Evolutionary conservation across 2,113 vertebrate genomes (phyloP).

Genomic region (Struthidea cinerea): DNA sequence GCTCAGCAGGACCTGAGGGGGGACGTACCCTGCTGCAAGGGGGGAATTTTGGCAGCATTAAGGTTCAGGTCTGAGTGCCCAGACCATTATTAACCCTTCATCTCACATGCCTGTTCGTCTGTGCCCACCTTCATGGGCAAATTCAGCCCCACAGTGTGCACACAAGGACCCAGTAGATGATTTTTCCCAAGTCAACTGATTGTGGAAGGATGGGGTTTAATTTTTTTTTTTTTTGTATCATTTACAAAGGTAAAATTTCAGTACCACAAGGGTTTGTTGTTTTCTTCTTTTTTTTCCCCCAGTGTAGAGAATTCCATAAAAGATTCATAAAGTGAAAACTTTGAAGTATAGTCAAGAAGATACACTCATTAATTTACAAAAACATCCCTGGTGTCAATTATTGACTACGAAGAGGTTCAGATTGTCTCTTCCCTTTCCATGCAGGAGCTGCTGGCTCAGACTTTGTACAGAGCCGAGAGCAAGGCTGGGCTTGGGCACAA

Average conservation of each 20-base stretch:
- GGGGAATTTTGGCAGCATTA: neutral
- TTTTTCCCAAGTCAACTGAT: neutral
- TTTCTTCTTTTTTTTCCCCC: neutral
- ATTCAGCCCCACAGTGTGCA: neutral
- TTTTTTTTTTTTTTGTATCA: neutral
- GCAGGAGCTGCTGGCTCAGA: neutral
- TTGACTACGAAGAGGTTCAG: neutral
- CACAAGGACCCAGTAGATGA: fast-evolving
- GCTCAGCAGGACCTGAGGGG: neutral
- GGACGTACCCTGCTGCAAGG: neutral
- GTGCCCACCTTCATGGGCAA: neutral
- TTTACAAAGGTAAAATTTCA: neutral
- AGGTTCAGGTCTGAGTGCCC: neutral
- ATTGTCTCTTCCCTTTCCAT: neutral
- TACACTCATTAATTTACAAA: neutral
- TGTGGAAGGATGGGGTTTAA: neutral
- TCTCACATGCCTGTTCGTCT: fast-evolving
- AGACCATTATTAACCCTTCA: neutral
- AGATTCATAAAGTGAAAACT: constrained; percentile 29
- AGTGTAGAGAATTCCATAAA: neutral
- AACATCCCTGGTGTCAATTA: neutral
- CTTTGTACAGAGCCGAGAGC: fast-evolving
- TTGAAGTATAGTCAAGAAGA: constrained; percentile 6
- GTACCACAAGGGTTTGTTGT: neutral
- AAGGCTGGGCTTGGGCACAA: neutral